phyloP scores from a whole-genome alignment of 2,888 invertebrate species.

The Conops quadrifasciatus region DNA sequence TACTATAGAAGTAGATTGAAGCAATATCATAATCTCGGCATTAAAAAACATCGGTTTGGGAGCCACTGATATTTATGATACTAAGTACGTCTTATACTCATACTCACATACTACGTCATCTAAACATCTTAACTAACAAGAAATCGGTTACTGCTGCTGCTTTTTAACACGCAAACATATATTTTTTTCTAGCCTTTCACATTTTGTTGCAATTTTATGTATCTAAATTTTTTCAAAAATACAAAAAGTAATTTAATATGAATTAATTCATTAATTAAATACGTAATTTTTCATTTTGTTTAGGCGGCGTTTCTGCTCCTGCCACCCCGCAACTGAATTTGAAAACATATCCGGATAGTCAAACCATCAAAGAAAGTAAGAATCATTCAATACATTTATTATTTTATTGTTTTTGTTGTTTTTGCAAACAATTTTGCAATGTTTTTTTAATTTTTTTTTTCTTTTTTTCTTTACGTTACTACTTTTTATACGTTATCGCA shows the following conservation, averaged over 20 bases:
- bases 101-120: no score
- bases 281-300: conserved; percentile 11
- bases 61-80: no score
- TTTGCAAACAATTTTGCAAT: no score
- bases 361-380: conserved; percentile 88
- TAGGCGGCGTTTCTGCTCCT: conserved; percentile 31
- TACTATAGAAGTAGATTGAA: no score
- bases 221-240: neutral
- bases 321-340: conserved; percentile 69
- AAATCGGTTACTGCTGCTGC: no score
- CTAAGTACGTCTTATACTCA: no score
- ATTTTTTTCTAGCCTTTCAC: neutral
- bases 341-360: conserved; percentile 79
- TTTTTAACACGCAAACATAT: neutral
- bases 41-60: no score
- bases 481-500: no score
- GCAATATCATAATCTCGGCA: no score
- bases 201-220: neutral
- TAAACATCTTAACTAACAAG: no score
- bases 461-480: no score
- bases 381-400: conserved; percentile 50
- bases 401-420: neutral
- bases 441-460: no score
- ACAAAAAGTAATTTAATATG: neutral
- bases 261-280: neutral